Percentiles rank a stretch among this genome's conserved stretches.
Evolutionary conservation across 1,140 invertebrate genomes (phyloP).

Genomic region (Nephila pilipes): DNA sequence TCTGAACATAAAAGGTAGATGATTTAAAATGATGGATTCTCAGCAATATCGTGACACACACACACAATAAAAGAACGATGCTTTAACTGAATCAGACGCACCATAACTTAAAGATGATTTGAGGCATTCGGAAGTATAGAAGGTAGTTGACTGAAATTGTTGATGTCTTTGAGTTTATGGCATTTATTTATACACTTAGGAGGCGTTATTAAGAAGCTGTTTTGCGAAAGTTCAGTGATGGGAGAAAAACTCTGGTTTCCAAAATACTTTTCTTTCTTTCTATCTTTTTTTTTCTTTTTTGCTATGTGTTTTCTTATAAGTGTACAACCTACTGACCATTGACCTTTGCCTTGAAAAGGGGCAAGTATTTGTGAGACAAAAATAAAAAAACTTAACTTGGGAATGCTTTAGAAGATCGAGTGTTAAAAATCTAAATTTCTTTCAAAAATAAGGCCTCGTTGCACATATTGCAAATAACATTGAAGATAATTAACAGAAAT

Average conservation of each 20-base stretch:
- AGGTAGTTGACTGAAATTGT: background rate
- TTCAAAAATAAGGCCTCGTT: no score
- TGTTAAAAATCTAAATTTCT: no score
- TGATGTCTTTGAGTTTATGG: background rate
- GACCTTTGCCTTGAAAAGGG: no score
- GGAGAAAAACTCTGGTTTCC: background rate
- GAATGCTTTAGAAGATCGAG: no score
- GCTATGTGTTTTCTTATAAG: no score
- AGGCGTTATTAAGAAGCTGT: background rate
- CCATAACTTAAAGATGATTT: background rate
- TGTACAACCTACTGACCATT: no score
- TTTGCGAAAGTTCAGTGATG: background rate
- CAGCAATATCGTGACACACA: background rate
- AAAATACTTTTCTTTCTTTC: background rate
- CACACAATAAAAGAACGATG: no score
- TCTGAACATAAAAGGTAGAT: background rate
- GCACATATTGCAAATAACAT: no score
- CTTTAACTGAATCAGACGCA: conserved; percentile 26
- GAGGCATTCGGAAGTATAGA: background rate
- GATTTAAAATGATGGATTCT: conserved; percentile 15
- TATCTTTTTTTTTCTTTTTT: no score
- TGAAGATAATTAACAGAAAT: no score
- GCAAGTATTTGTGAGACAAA: no score
- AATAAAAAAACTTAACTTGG: no score
- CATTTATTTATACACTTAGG: background rate